Evolutionary conservation across 2,797 vertebrate genomes (phyloP).

Genomic region (Streptopelia turtur): DNA sequence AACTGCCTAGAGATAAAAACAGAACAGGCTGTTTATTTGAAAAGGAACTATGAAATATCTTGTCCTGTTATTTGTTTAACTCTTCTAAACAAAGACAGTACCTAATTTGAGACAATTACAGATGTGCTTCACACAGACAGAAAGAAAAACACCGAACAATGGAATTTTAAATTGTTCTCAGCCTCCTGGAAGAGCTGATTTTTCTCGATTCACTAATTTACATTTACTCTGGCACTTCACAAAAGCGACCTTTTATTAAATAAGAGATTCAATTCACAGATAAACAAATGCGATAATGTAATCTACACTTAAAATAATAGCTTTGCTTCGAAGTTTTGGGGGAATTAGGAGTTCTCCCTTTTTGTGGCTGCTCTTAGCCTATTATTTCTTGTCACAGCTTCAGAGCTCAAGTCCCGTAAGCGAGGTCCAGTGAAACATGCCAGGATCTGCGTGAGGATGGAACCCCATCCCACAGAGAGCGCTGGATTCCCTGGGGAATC

Average conservation of each 20-base stretch:
- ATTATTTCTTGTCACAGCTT: not conserved
- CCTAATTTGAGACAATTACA: slow-evolving; percentile 62
- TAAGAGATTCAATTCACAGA: slow-evolving; percentile 21
- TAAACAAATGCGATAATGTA: slow-evolving; percentile 39
- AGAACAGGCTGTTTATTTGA: slow-evolving; percentile 28
- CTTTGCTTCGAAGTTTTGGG: not conserved
- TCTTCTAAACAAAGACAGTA: slow-evolving; percentile 37
- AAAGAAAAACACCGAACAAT: slow-evolving; percentile 22
- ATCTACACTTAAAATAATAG: slow-evolving; percentile 48
- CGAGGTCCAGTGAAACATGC: not conserved
- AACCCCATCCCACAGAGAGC: not conserved
- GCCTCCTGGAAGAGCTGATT: slow-evolving; percentile 24
- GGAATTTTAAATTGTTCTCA: slow-evolving; percentile 33
- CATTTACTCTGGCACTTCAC: slow-evolving; percentile 11
- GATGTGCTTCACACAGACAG: not conserved
- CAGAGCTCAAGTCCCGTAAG: not conserved
- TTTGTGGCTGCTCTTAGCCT: not conserved
- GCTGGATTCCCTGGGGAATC: not conserved
- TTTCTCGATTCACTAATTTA: slow-evolving; percentile 19
- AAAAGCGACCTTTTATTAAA: slow-evolving; percentile 53
- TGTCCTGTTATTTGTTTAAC: slow-evolving; percentile 37
- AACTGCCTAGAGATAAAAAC: slow-evolving; percentile 31
- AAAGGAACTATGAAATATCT: slow-evolving; percentile 38
- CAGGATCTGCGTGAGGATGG: not conserved
- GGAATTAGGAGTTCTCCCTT: not conserved